These are phyloP conservation scores for Prunella strophiata DNA, from an alignment of 2,797 vertebrate species.

Conservation along the genomic window DNA sequence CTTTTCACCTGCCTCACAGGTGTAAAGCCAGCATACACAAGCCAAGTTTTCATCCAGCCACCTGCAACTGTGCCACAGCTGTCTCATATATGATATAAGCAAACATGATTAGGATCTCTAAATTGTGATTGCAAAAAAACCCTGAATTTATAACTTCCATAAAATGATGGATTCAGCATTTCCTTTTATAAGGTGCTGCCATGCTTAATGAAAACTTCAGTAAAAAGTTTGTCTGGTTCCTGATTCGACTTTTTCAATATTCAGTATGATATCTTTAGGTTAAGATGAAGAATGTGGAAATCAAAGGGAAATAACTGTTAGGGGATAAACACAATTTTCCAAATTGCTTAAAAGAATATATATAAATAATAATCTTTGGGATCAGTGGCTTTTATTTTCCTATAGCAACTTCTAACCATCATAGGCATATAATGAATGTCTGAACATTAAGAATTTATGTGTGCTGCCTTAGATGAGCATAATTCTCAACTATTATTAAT, in stretches of 20 bases:
- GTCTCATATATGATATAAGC: neutral
- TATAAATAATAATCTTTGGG: neutral
- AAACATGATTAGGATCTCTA: neutral
- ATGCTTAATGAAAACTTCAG: neutral
- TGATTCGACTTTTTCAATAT: neutral
- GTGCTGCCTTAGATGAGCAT: conserved; percentile 13
- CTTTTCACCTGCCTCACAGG: neutral
- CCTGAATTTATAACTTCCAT: neutral
- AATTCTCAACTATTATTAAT: conserved; percentile 61
- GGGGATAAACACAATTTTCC: neutral
- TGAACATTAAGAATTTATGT: conserved; percentile 43
- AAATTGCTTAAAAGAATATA: neutral
- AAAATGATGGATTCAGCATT: neutral
- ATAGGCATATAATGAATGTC: conserved; percentile 32
- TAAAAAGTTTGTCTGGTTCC: neutral
- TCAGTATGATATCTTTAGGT: neutral
- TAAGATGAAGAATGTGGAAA: neutral
- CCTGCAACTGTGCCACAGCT: neutral
- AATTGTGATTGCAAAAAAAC: neutral
- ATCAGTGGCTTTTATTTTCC: conserved; percentile 47
- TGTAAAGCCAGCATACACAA: neutral
- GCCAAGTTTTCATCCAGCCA: neutral
- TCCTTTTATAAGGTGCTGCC: neutral
- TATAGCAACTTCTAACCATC: conserved; percentile 1
- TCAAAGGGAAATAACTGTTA: neutral